Conservation (phyloP, 2,113 vertebrate genomes). For the Chaenogobius annularis region DNA sequence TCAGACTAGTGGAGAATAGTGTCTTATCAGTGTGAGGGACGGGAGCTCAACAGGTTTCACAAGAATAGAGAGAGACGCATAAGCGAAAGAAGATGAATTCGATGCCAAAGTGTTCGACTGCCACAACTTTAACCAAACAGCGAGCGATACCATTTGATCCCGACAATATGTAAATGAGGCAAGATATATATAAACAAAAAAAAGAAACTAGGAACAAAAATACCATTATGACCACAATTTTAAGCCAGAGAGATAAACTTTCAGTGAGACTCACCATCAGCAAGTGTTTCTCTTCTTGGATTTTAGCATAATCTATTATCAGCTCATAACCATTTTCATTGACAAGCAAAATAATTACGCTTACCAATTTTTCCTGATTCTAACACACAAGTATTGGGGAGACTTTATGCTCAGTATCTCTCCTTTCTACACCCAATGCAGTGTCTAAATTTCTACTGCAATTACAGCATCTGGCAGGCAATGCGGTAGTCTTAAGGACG, state of each 20-base stretch:
- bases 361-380: neutral
- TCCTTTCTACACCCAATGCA: neutral
- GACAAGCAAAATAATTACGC: neutral
- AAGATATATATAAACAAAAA: neutral
- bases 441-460: neutral
- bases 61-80: neutral
- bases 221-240: too few species aligned
- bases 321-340: neutral
- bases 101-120: neutral
- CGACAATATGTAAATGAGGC: neutral
- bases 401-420: neutral
- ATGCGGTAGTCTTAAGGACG: neutral
- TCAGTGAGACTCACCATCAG: too few species aligned
- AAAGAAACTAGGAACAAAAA: neutral
- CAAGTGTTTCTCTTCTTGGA: too few species aligned
- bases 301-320: too few species aligned
- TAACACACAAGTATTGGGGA: neutral
- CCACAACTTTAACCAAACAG: neutral
- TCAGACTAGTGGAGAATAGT: slow-evolving; percentile 21
- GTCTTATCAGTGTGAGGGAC: neutral
- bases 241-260: too few species aligned
- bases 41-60: slow-evolving; percentile 29
- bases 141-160: neutral
- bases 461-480: neutral
- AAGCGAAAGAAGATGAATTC: neutral